Evolutionary conservation across 2,888 invertebrate species (phyloP).

Genomic region (Plusia festucae): DNA sequence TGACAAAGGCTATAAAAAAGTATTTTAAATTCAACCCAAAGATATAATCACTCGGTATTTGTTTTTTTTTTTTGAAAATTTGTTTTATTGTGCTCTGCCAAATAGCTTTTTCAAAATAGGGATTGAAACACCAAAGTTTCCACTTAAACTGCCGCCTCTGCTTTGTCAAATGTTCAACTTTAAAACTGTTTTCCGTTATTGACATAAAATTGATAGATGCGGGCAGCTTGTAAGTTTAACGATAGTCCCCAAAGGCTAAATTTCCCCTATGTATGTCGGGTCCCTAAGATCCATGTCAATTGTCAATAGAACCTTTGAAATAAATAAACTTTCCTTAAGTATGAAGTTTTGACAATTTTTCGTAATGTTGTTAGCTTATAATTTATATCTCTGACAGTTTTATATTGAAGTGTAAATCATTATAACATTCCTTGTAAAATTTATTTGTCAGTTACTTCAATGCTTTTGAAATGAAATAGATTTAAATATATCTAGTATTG

Average conservation of each 20-base stretch:
- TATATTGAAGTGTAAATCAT: background rate
- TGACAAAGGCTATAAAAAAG: too few species aligned
- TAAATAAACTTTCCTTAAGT: background rate
- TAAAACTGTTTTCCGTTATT: background rate
- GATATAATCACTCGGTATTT: too few species aligned
- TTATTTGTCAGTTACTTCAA: too few species aligned
- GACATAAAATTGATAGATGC: conserved; percentile 4
- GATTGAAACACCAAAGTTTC: too few species aligned
- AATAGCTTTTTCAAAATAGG: too few species aligned
- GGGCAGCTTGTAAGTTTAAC: background rate
- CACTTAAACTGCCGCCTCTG: background rate
- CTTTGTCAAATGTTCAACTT: background rate
- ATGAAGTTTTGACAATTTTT: background rate
- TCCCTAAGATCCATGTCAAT: conserved; percentile 1
- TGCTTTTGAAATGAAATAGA: too few species aligned
- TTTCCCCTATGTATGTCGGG: background rate
- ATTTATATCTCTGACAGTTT: background rate
- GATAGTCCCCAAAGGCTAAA: background rate
- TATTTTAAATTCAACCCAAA: too few species aligned
- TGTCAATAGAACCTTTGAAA: conserved; percentile 4
- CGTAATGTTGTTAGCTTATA: background rate
- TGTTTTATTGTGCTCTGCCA: too few species aligned
- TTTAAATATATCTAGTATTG: too few species aligned
- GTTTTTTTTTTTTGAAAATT: too few species aligned
- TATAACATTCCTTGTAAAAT: background rate